Conservation (phyloP, 1,140 invertebrate genomes). For the Drosophila triauraria region DNA sequence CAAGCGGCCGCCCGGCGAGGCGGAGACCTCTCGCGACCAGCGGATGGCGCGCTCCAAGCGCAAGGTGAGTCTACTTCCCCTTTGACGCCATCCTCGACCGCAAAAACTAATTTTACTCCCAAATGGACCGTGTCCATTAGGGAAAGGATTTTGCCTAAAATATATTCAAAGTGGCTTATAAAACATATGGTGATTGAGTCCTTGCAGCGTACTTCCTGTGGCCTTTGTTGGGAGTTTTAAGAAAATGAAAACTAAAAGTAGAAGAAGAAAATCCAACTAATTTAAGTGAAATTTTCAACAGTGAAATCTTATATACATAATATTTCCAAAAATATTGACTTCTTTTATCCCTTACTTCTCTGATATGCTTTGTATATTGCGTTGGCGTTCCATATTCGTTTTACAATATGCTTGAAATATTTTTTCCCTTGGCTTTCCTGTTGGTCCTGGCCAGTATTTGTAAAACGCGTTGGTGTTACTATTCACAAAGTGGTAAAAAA, state of each 20-base stretch:
- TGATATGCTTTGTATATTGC: background rate
- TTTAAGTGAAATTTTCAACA: background rate
- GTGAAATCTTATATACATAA: background rate
- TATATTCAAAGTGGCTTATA: background rate
- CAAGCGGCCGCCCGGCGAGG: constrained; percentile 93
- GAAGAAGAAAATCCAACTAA: no score
- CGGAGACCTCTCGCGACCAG: constrained; percentile 92
- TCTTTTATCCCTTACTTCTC: no score
- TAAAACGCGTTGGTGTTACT: constrained; percentile 7
- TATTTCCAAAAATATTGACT: background rate
- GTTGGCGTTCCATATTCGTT: no score
- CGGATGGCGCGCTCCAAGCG: constrained; percentile 94
- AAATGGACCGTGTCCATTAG: constrained; percentile 49
- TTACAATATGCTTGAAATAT: constrained; percentile 7
- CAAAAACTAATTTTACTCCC: constrained; percentile 71
- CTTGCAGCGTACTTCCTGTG: no score
- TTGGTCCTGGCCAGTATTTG: background rate
- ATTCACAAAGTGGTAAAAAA: background rate
- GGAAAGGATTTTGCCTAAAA: constrained; percentile 5
- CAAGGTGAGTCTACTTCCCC: constrained; percentile 89
- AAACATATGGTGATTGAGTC: constrained; percentile 46
- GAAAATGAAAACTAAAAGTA: background rate
- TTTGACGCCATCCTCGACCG: constrained; percentile 28
- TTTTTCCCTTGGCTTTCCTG: constrained; percentile 4
- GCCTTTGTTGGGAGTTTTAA: background rate